phyloP scores from a whole-genome alignment of 2,797 vertebrate genomes.

The Octomys mimax region DNA sequence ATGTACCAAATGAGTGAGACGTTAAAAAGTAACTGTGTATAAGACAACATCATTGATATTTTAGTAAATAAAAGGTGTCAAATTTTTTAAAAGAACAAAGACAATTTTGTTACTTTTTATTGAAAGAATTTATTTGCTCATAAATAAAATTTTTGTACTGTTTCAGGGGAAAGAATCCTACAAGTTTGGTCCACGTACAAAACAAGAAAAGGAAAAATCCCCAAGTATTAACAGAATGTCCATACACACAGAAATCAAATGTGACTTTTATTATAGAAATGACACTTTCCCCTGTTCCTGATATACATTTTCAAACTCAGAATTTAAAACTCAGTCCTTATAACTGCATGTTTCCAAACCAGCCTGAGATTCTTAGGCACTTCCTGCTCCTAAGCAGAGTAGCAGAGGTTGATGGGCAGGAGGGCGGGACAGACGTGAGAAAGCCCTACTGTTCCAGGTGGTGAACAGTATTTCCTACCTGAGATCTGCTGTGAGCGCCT shows the following conservation, averaged over 20 bases:
- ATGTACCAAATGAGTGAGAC: background rate
- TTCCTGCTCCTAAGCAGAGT: slow-evolving; percentile 65
- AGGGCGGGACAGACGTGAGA: background rate
- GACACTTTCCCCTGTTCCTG: slow-evolving; percentile 81
- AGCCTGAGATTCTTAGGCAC: slow-evolving; percentile 62
- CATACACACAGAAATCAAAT: slow-evolving; percentile 80
- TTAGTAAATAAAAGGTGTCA: background rate
- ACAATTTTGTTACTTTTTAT: slow-evolving; percentile 66
- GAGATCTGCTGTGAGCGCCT: slow-evolving; percentile 72
- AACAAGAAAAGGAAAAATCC: slow-evolving; percentile 77
- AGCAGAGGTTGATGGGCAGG: slow-evolving; percentile 43
- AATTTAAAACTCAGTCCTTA: slow-evolving; percentile 80
- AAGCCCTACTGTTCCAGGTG: slow-evolving; percentile 45
- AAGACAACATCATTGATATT: background rate
- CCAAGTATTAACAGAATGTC: slow-evolving; percentile 84
- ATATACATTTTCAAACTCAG: slow-evolving; percentile 64
- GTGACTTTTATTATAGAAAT: slow-evolving; percentile 75
- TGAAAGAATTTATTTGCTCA: slow-evolving; percentile 88
- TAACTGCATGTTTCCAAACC: slow-evolving; percentile 68
- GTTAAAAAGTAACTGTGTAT: background rate
- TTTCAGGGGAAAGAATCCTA: slow-evolving; percentile 71
- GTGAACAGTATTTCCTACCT: slow-evolving; percentile 58
- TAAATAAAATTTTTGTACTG: slow-evolving; percentile 85
- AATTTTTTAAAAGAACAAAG: background rate
- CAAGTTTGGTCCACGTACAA: slow-evolving; percentile 79